Conservation (phyloP, 1,140 invertebrate species). For the Drosophila navojoa region DNA sequence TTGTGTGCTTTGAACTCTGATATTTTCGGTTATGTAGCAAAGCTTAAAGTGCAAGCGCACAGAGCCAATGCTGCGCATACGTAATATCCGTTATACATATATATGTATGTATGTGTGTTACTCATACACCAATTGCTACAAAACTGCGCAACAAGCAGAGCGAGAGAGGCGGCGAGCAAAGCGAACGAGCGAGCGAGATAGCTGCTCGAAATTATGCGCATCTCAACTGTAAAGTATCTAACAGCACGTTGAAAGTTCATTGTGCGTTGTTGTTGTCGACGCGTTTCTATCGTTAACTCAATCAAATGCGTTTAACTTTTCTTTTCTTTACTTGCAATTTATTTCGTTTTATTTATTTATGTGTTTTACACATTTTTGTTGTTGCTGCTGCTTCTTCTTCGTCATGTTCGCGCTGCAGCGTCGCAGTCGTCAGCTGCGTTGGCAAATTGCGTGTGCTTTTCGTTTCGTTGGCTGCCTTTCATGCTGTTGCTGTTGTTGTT, state of each 20-base stretch:
- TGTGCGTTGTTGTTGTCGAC: slow-evolving; percentile 50
- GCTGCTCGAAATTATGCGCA: slow-evolving; percentile 60
- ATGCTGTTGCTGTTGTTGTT: slow-evolving; percentile 17
- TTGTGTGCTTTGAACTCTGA: slow-evolving; percentile 45
- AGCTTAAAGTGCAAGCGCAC: slow-evolving; percentile 19
- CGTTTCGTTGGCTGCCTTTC: slow-evolving; percentile 59
- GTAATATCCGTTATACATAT: slow-evolving; percentile 32
- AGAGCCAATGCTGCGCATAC: slow-evolving; percentile 27
- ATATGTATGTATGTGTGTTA: slow-evolving; percentile 37
- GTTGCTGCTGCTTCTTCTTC: neutral
- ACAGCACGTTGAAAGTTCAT: slow-evolving; percentile 58
- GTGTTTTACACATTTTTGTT: neutral
- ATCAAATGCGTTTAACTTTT: slow-evolving; percentile 65
- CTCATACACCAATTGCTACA: slow-evolving; percentile 60
- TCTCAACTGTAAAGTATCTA: slow-evolving; percentile 55
- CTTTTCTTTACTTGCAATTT: slow-evolving; percentile 21
- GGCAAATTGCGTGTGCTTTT: slow-evolving; percentile 61
- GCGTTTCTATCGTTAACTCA: slow-evolving; percentile 60
- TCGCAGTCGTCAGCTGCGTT: slow-evolving; percentile 38
- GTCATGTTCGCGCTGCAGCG: neutral
- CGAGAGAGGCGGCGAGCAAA: neutral
- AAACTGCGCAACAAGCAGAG: neutral
- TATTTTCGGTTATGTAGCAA: slow-evolving; percentile 38
- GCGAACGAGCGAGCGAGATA: neutral
- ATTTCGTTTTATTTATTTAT: slow-evolving; percentile 4